Evolutionary conservation across 2,888 invertebrate species (phyloP).

Genomic region (Lordiphosa andalusiaca): DNA sequence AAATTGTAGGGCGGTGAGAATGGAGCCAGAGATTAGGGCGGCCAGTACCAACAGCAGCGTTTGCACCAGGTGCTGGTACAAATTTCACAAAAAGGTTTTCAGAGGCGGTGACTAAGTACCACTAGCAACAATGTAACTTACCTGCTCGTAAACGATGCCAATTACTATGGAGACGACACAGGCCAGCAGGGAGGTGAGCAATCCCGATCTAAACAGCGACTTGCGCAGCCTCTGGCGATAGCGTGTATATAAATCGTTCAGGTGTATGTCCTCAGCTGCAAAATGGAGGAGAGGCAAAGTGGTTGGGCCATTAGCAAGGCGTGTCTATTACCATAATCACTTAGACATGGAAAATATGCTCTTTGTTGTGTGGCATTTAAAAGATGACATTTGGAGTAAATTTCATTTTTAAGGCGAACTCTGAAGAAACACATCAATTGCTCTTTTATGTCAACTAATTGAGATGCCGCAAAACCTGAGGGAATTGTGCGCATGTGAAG

Average conservation of each 20-base stretch:
- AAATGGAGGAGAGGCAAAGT: constrained; percentile 31
- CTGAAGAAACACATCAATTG: constrained; percentile 5
- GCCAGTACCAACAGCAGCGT: constrained; percentile 75
- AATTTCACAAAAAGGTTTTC: not conserved
- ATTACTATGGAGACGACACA: constrained; percentile 79
- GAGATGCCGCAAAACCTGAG: constrained; percentile 11
- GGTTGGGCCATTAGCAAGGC: constrained; percentile 6
- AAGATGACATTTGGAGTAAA: constrained; percentile 37
- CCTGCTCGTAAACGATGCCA: constrained; percentile 76
- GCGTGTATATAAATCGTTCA: constrained; percentile 80
- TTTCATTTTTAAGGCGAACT: constrained; percentile 19
- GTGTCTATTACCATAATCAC: not conserved
- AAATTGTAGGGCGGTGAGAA: constrained; percentile 79
- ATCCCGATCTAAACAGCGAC: constrained; percentile 79
- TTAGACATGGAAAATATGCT: constrained; percentile 11
- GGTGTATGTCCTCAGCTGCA: constrained; percentile 79
- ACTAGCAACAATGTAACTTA: constrained; percentile 44
- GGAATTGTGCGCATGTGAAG: constrained; percentile 5
- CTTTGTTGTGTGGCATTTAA: constrained; percentile 24
- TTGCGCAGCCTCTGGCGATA: constrained; percentile 80
- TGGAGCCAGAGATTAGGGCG: constrained; percentile 76
- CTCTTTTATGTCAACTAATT: constrained; percentile 11
- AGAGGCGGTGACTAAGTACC: not conserved
- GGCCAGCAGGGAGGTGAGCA: constrained; percentile 78
- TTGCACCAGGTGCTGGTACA: constrained; percentile 61